Percentiles rank a stretch among this genome's conserved stretches.
phyloP scores from a whole-genome alignment of 2,113 vertebrate genomes.

The Cavia porcellus region DNA sequence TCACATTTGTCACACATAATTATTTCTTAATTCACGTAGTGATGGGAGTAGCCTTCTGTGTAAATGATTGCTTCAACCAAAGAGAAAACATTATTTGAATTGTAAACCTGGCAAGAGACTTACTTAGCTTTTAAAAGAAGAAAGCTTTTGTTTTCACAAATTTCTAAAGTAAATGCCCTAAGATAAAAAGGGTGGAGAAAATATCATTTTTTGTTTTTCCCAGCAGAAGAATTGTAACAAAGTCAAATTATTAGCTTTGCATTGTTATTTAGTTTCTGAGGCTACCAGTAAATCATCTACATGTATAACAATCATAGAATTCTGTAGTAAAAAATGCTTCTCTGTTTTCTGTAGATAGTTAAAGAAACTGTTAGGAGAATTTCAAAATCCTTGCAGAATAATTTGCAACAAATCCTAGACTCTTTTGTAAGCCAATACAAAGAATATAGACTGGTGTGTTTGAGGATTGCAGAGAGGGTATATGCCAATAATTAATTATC shows the following conservation, averaged over 20 bases:
- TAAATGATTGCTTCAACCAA: not conserved
- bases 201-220: not conserved
- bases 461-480: not conserved
- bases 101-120: not conserved
- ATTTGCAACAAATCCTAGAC: not conserved
- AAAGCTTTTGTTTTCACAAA: not conserved
- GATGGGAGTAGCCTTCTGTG: not conserved
- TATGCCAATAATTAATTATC: not conserved
- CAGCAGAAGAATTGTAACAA: not conserved
- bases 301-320: not conserved
- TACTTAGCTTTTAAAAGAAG: not conserved
- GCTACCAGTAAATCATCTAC: not conserved
- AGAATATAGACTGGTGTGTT: not conserved
- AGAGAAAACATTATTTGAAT: not conserved
- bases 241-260: not conserved
- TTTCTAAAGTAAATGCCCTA: conserved; percentile 40
- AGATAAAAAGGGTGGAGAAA: not conserved
- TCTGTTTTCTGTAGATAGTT: not conserved
- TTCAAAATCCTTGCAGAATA: not conserved
- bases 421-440: not conserved
- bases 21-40: conserved; percentile 48
- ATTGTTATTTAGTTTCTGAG: not conserved
- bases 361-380: not conserved
- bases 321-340: not conserved
- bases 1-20: not conserved